Percentiles rank a stretch among this genome's conserved stretches.
Conservation (phyloP, 2,113 vertebrate species). For the Daboia siamensis region DNA sequence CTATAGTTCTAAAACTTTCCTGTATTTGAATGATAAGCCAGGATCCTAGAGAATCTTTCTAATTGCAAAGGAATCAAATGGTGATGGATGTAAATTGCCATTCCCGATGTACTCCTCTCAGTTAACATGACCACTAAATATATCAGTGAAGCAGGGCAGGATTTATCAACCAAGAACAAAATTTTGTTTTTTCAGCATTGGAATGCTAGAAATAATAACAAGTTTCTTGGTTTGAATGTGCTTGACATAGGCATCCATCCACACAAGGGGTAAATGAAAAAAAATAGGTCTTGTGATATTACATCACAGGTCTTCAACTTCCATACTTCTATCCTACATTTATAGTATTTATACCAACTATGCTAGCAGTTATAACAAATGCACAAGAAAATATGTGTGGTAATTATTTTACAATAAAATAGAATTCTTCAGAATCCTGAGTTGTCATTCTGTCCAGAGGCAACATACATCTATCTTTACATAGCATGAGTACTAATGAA, state of each 20-base stretch:
- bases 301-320: background rate
- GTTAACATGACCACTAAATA: background rate
- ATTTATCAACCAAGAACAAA: background rate
- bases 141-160: background rate
- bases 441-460: background rate
- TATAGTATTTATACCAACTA: background rate
- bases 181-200: background rate
- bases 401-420: background rate
- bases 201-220: background rate
- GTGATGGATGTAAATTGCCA: background rate
- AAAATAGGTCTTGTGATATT: background rate
- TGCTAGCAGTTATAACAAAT: background rate
- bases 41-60: background rate
- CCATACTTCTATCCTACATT: background rate
- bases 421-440: background rate
- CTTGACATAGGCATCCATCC: background rate
- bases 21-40: background rate
- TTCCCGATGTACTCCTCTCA: background rate
- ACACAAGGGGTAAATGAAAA: background rate
- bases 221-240: background rate
- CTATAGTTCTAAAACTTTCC: background rate
- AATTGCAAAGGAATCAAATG: background rate
- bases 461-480: background rate
- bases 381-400: background rate
- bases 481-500: background rate